These are phyloP conservation scores for Drosophila neocordata DNA, from an alignment of 1,140 invertebrate species.

Conservation along the genomic window DNA sequence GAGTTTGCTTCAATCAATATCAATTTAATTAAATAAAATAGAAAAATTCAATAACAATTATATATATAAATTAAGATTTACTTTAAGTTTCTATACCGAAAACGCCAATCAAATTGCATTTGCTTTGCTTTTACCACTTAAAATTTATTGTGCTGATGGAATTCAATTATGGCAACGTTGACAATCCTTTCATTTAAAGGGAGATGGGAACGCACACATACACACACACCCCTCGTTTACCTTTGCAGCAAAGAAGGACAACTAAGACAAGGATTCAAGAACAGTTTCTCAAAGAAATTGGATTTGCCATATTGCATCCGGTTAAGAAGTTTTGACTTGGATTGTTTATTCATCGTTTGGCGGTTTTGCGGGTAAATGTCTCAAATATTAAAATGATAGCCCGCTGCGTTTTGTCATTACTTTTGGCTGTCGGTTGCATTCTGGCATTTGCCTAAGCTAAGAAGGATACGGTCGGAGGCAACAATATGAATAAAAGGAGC, in stretches of 20 bases:
- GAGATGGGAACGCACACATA: conserved; percentile 4
- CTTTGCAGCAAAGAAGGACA: neutral
- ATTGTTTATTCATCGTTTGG: conserved; percentile 29
- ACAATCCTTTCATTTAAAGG: conserved; percentile 16
- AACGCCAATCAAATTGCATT: neutral
- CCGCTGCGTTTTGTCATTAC: conserved; percentile 79
- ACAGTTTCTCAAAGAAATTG: neutral
- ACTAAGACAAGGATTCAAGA: neutral
- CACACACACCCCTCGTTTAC: neutral
- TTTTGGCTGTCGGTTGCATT: conserved; percentile 72
- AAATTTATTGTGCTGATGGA: conserved; percentile 32
- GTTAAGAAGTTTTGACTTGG: conserved; percentile 27
- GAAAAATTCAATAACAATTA: neutral
- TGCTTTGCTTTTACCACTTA: conserved; percentile 3
- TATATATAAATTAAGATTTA: neutral
- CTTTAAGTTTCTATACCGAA: neutral
- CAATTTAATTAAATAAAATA: too few species aligned
- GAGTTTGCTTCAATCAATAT: too few species aligned
- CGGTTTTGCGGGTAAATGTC: conserved; percentile 48
- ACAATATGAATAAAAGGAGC: conserved; percentile 25
- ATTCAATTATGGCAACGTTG: conserved; percentile 56
- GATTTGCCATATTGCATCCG: conserved; percentile 68
- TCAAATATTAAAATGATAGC: conserved; percentile 77
- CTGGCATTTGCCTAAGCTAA: conserved; percentile 21
- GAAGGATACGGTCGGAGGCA: conserved; percentile 11